phyloP scores from a whole-genome alignment of 2,888 invertebrate genomes.

The Cerastis rubricosa region DNA sequence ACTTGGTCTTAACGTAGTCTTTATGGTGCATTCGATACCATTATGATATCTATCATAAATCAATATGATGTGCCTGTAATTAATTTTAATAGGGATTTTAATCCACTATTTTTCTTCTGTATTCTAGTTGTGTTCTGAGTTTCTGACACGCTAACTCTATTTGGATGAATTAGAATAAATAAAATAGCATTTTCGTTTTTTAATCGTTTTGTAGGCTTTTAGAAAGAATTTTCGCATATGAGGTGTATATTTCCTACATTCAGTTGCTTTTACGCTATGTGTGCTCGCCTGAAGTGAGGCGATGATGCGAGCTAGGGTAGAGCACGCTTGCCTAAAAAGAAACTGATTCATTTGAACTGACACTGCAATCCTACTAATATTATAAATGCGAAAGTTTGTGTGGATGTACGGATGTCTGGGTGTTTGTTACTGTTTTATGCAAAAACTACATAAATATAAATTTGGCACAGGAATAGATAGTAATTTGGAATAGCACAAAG shows the following conservation, averaged over 20 bases:
- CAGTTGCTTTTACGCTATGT: background rate
- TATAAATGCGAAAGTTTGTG: no score
- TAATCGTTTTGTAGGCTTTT: background rate
- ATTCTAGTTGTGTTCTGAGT: background rate
- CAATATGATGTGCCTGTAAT: constrained; percentile 69
- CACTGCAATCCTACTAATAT: background rate
- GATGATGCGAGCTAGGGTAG: background rate
- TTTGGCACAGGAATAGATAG: no score
- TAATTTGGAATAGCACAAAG: no score
- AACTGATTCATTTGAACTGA: background rate
- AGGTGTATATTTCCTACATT: background rate
- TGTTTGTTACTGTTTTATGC: no score
- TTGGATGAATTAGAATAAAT: no score
- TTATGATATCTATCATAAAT: constrained; percentile 71
- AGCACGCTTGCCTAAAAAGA: background rate
- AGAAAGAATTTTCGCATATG: background rate
- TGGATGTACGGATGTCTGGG: no score
- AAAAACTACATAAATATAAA: no score
- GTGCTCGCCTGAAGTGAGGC: background rate
- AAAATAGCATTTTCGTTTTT: background rate
- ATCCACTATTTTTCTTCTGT: constrained; percentile 25
- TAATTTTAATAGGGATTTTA: constrained; percentile 59
- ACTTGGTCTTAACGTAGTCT: constrained; percentile 64
- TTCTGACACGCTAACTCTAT: background rate
- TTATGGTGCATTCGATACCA: constrained; percentile 68